Evolutionary conservation across 1,140 invertebrate genomes (phyloP).

Genomic region (Pogonomyrmex californicus): DNA sequence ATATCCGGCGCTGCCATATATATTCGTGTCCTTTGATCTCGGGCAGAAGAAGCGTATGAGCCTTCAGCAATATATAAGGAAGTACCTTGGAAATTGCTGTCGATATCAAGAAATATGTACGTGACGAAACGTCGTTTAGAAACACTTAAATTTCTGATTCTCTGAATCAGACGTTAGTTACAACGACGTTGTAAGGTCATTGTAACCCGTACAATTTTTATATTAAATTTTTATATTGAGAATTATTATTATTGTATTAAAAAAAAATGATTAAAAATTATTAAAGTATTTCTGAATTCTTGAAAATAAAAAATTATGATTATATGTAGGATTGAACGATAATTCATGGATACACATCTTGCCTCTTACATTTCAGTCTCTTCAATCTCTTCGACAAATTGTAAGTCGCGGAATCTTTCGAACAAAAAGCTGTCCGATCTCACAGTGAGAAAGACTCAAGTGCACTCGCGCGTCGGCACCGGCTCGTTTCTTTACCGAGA

Average conservation of each 20-base stretch:
- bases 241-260: background rate
- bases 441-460: constrained; percentile 40
- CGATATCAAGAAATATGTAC: constrained; percentile 38
- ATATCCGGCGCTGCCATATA: constrained; percentile 53
- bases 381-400: constrained; percentile 51
- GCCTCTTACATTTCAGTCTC: constrained; percentile 39
- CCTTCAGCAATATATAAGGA: constrained; percentile 36
- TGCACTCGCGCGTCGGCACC: constrained; percentile 42
- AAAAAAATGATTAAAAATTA: no score
- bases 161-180: background rate
- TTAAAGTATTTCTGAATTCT: background rate
- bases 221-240: background rate
- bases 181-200: background rate
- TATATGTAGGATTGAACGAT: constrained; percentile 1
- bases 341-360: background rate
- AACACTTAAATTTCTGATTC: constrained; percentile 20
- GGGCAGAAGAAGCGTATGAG: constrained; percentile 22
- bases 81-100: constrained; percentile 44
- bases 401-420: constrained; percentile 41
- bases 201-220: background rate
- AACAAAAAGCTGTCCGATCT: constrained; percentile 56
- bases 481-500: constrained; percentile 59
- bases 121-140: background rate
- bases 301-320: background rate
- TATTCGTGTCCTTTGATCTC: constrained; percentile 51